Evolutionary conservation across 2,113 vertebrate genomes (phyloP).

Genomic region (Beaufortia kweichowensis): DNA sequence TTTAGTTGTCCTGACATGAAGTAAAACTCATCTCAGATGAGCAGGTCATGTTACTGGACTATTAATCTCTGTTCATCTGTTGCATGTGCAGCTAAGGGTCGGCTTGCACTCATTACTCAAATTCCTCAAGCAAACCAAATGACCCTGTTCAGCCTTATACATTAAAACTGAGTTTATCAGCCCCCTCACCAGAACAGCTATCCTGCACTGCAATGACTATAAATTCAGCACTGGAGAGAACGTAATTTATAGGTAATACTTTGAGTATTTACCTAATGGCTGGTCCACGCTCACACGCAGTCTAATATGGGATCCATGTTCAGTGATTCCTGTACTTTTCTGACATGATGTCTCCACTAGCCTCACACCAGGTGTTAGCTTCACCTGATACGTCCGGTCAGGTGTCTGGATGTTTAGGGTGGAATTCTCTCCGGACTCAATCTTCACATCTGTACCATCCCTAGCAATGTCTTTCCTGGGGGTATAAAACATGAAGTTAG

Average conservation of each 20-base stretch:
- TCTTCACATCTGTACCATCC: constrained; percentile 64
- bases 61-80: constrained; percentile 51
- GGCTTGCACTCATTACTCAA: constrained; percentile 41
- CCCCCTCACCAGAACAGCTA: constrained; percentile 26
- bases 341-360: constrained; percentile 76
- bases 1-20: no score
- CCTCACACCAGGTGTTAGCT: constrained; percentile 79
- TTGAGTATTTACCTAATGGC: constrained; percentile 64
- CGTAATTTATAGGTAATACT: not conserved
- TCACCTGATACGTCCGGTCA: constrained; percentile 57
- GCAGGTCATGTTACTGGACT: constrained; percentile 23
- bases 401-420: constrained; percentile 67
- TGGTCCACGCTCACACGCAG: constrained; percentile 65
- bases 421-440: constrained; percentile 66
- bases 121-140: constrained; percentile 44
- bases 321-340: constrained; percentile 65
- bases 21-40: constrained; percentile 3
- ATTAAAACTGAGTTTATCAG: no score
- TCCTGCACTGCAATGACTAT: not conserved
- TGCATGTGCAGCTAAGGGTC: constrained; percentile 27
- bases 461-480: constrained; percentile 67
- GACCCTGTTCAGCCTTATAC: no score
- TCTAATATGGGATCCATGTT: constrained; percentile 82
- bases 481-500: not conserved
- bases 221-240: not conserved